Evolutionary conservation across 2,113 vertebrate genomes (phyloP), one percentile per base, ranked within the genome.

Genomic region (Plestiodon gilberti): DNA sequence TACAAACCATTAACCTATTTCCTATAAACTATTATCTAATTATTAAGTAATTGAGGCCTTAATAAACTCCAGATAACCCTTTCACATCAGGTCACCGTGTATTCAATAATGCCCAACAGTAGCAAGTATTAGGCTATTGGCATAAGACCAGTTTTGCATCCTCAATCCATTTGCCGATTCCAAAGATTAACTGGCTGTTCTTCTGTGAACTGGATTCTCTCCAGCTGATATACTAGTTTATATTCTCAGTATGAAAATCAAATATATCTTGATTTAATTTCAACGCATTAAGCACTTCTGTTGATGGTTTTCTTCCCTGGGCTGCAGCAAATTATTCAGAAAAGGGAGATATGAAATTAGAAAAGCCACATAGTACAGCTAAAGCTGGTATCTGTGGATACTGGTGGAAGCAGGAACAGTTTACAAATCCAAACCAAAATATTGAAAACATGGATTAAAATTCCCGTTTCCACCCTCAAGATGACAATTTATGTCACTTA

Each of bases 261-360:
- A 8, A 48, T 48, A 18, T 71, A 10, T 15, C 40, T 82, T 77
- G 28, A 80, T 75, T 80, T 83, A 55, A 84, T 86, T 83, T 91
- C 80, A 90, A 88, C 69, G 61, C 65, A 55, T n/a, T 71, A 79
- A 89, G 77, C 43, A 17, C 35, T 73, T 64, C n/a, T 79, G 57
- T 35, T 79, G 28, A 70, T 84, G 55, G 33, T 87, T 77, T 84
- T 84, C 4, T 7, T 86, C 22, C 52, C 1, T 55, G 59, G 82
- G 1, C 71, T 79, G 15, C 6, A 83, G 89, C 40, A 65, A 64
- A 65, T 75, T 81, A 22, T 48, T 74, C 71, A 74, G 71, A 69
- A 25, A 76, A 7, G 84, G 7, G 89, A 78, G 4, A 1, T 83
- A 61, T 48, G 55, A 91, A 86, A 79, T 30, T 59, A 81, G n/a